These are phyloP conservation scores for Conomelus anceps DNA, from an alignment of 2,888 invertebrate genomes.

Conservation along the genomic window DNA sequence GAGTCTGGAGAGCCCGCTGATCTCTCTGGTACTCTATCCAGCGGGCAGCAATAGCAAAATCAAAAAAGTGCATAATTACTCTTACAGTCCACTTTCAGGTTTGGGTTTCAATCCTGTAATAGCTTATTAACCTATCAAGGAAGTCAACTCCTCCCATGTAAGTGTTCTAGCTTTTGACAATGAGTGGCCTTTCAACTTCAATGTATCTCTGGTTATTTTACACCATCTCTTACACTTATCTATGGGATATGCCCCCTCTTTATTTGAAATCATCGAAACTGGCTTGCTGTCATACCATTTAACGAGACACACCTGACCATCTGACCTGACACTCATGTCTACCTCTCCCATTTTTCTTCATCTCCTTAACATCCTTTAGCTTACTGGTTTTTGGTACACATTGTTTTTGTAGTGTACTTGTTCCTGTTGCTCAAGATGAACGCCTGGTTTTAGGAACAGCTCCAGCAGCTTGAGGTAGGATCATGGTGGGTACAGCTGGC, in stretches of 20 bases:
- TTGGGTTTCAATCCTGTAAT: conserved; percentile 1
- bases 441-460: too few relatives aligned
- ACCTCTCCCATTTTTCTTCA: conserved; percentile 17
- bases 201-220: not conserved
- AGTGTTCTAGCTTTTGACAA: conserved; percentile 14
- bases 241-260: not conserved
- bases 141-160: conserved; percentile 18
- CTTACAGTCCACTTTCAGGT: conserved; percentile 18
- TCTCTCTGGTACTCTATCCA: conserved; percentile 58
- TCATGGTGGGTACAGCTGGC: too few relatives aligned
- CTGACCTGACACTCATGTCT: conserved; percentile 12
- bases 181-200: not conserved
- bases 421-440: too few relatives aligned
- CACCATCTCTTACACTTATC: not conserved
- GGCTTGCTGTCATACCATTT: conserved; percentile 14
- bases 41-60: not conserved
- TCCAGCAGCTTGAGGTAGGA: too few relatives aligned
- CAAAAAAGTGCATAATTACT: conserved; percentile 19
- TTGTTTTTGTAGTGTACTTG: too few relatives aligned
- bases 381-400: too few relatives aligned
- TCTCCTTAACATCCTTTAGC: too few relatives aligned
- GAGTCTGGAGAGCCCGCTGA: not conserved
- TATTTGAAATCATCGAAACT: not conserved
- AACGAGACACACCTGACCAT: not conserved
- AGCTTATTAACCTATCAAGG: conserved; percentile 13